Base-by-base conservation (phyloP, 1,140 invertebrate species). In the Mizuhopecten yessoensis region DNA sequence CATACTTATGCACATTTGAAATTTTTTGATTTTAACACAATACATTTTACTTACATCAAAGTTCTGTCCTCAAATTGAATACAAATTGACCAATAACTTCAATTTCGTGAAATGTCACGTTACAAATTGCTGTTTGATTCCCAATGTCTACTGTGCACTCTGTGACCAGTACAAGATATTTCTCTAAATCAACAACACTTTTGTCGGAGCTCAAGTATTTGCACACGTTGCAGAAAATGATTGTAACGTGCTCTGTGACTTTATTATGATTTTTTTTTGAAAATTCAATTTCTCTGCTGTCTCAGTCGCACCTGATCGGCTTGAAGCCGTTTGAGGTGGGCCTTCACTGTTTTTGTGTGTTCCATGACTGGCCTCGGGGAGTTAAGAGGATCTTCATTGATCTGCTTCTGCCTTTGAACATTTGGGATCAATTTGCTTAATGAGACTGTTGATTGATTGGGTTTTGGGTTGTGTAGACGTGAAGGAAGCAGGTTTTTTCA, bases 341-440 rank as follows among this genome's bases (percentile, higher is more conserved):
- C 57, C 17, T 5, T 75, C 57, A 75, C 23, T n/a, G 57, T 75
- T 75, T 75, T 75, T 75, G 57, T 75, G 57, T 75, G 57, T 75
- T 75, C 57, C 57, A 75, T 75, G 23, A 75, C 5, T 29, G 57
- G 57, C 57, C 57, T 75, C n/a, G 57, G 23, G 42, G 57, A 75
- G 57, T 29, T n/a, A 75, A 75, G 57, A 75, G 57, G 57, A 75
- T 75, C 57, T n/a, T 75, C 17, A 75, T 75, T 13, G 57, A 75
- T 75, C 57, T 75, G 9, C 23, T 75, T 75, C 23, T 75, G 57
- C 57, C 57, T 75, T 75, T 75, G 57, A 75, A 75, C 57, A 75
- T 75, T 75, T 75, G 20, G 57, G 57, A 75, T 75, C 57, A 75
- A 75, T 75, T 29, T 75, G 57, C 57, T 75, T 75, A 75, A 75